Conservation (phyloP, 35 echinoderm and acorn worm species). For the Chiridota heheva region DNA sequence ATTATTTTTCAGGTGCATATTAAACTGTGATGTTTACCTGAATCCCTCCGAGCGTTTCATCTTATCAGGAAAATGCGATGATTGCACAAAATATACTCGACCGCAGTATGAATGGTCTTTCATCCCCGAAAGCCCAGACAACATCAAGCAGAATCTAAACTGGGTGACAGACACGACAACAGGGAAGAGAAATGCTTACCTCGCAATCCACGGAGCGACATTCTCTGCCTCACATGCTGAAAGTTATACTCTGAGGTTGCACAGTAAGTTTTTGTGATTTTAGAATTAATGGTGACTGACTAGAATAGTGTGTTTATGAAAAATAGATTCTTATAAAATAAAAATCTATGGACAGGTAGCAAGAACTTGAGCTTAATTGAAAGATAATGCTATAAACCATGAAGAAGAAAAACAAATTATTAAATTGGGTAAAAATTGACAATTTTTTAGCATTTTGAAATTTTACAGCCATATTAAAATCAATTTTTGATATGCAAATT, state of each 20-base stretch:
- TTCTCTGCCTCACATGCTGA: conserved; percentile 28
- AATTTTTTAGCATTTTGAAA: too few relatives aligned
- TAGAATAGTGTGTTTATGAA: too few relatives aligned
- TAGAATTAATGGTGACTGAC: too few relatives aligned
- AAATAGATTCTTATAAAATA: too few relatives aligned
- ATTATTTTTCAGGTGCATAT: conserved; percentile 54
- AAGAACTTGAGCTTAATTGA: too few relatives aligned
- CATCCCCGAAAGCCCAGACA: background rate
- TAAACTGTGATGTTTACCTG: conserved; percentile 69
- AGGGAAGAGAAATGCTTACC: conserved; percentile 49
- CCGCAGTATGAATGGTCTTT: conserved; percentile 56
- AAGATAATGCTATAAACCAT: too few relatives aligned
- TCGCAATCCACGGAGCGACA: conserved; percentile 38
- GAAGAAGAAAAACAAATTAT: too few relatives aligned
- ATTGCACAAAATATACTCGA: conserved; percentile 65
- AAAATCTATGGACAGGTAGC: too few relatives aligned
- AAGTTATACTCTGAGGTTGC: conserved; percentile 46
- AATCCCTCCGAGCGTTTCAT: conserved; percentile 83
- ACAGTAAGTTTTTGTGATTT: conserved; percentile 58
- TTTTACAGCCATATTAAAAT: too few relatives aligned
- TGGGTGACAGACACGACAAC: conserved; percentile 78
- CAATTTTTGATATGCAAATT: too few relatives aligned
- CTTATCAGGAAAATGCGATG: conserved; percentile 65
- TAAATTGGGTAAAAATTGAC: too few relatives aligned
- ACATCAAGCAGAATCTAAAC: conserved; percentile 19